Evolutionary conservation across 2,888 invertebrate species (phyloP), one percentile per base, ranked within the genome.

Genomic region (Dexiosoma caninum): DNA sequence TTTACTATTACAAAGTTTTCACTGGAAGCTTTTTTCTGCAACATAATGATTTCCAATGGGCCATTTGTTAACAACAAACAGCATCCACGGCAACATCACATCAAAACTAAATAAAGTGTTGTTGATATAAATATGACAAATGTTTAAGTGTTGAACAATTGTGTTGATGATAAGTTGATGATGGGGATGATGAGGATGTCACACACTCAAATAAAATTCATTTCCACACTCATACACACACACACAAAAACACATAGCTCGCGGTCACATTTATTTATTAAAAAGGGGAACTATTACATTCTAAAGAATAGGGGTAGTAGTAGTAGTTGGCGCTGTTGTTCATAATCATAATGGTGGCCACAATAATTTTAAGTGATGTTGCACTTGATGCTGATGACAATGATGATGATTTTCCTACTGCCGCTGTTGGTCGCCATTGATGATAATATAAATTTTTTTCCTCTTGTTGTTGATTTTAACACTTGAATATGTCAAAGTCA

Each of bases 401-500:
- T 59, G 62, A 70, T n/a, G n/a, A n/a, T 70, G 55, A 46, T 67
- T 60, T 66, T 64, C 55, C 30, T n/a, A 32, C 9, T 67, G 74
- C 23, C 49, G 59, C 37, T 71, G 75, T 59, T 69, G 51, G 46
- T 35, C 49, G 21, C 49, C 59, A 51, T 51, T 59, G 49, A 49
- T 55, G 44, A 51, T 72, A 19, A 66, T 51, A 32, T 16, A 69
- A 12, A 8, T 71, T 9, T 21, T 37, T 14, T 27, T 37, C 4
- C 3, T 59, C 35, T 57, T 69, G 44, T 42, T 66, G 82, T 80
- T 80, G 71, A 81, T 81, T 77, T 77, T 53, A 77, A 78, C 84
- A 83, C 81, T 82, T 83, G 82, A 81, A 82, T 77, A 78, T 83
- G 82, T 82, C 81, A 82, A 82, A 83, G 76, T 82, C 80, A 82